Conservation (phyloP, 2,113 vertebrate species). For the Erpornis zantholeuca region DNA sequence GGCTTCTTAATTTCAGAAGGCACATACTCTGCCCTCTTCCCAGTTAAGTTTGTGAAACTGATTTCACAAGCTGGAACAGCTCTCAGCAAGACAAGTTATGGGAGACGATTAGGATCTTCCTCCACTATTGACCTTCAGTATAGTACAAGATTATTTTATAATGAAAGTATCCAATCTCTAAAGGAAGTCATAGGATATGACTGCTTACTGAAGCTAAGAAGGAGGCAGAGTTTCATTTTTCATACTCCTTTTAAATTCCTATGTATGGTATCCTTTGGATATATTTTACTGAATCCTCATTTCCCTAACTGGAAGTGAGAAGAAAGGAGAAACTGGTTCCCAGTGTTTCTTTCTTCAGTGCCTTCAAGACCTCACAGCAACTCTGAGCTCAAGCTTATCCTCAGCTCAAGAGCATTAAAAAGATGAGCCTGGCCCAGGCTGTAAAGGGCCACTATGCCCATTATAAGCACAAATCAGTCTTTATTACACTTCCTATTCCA, state of each 20-base stretch:
- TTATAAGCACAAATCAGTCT: background rate
- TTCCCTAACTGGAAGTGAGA: background rate
- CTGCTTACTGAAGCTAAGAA: background rate
- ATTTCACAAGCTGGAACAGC: background rate
- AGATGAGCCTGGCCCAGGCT: background rate
- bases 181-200: background rate
- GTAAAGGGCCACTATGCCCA: background rate
- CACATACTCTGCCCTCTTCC: background rate
- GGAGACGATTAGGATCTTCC: background rate
- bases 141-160: background rate
- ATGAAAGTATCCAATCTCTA: background rate
- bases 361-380: background rate
- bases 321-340: background rate
- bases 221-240: background rate
- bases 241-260: rapidly evolving
- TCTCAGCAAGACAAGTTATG: background rate
- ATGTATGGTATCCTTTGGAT: background rate
- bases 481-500: background rate
- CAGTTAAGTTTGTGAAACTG: background rate
- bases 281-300: background rate
- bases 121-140: background rate
- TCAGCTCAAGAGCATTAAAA: background rate
- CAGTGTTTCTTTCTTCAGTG: background rate
- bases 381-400: background rate
- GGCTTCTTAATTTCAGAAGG: background rate